Evolutionary conservation across 2,113 vertebrate genomes (phyloP), one percentile per base, ranked within the genome.

Genomic region (Spermophilus dauricus): DNA sequence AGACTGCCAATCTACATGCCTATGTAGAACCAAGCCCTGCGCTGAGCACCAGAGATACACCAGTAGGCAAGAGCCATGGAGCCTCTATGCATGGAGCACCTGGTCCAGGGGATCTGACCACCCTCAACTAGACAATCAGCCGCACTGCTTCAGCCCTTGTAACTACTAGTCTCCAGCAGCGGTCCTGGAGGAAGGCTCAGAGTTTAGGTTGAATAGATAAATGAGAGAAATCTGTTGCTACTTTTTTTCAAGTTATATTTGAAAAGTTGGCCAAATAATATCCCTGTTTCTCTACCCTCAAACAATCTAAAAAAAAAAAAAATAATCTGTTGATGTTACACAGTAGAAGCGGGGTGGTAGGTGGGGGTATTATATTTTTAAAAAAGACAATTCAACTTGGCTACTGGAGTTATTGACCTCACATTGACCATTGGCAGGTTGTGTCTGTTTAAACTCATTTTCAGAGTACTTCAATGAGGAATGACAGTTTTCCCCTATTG

Each of bases 391-490:
- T 92, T 69, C n/a, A 85, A 48, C 78, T 72, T 78, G 73, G 45
- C 39, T 95, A 9, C 70, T 93, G 88, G 82, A 95, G 81, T 86
- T 95, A 90, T 61, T 93, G 84, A 95, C 91, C 80, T 94, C 67
- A 93, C 67, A 87, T 39, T 97, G 96, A 94, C 89, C 80, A 94
- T 17, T 76, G 83, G 39, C 56, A 89, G 87, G 87, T 2, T 95
- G 39, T 94, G 22, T 96, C 86, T 95, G 37, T 95, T 96, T 85
- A 95, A 97, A 95, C 86, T 96, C 81, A 88, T 75, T 94, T 97
- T 39, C 73, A 69, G 53, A 70, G 72, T 77, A 90, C 63, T 91
- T 89, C 58, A 93, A 72, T 91, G 51, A 92, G n/a, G 67, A 97
- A 94, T 63, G 96, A 51, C 77, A 92, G 88, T 96, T 86, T 92